phyloP scores from a whole-genome alignment of 2,113 vertebrate species.

The Zosterops hypoxanthus region DNA sequence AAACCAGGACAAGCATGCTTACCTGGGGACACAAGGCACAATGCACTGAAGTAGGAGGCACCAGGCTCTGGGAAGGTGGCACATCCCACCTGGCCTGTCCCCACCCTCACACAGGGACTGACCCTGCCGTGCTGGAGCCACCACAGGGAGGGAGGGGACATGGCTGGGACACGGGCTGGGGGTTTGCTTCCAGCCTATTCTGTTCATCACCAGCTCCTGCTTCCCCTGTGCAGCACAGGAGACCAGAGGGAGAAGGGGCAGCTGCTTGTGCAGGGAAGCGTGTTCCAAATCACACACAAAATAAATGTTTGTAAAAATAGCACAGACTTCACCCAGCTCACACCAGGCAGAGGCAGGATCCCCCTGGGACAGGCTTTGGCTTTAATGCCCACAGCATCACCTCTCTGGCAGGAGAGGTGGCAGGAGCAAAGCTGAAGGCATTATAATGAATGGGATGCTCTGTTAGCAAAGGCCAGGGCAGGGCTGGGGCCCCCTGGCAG shows the following conservation, averaged over 20 bases:
- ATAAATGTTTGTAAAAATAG: not conserved
- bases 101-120: accelerated
- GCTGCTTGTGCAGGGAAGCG: not conserved
- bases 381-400: not conserved
- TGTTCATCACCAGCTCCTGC: not conserved
- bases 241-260: not conserved
- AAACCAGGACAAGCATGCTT: not conserved
- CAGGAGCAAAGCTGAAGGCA: not conserved
- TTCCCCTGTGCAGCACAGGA: not conserved
- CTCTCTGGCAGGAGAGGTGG: not conserved
- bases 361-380: not conserved
- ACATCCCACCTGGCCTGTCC: accelerated
- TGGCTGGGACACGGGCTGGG: not conserved
- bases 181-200: not conserved
- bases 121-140: accelerated
- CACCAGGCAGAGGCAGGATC: not conserved
- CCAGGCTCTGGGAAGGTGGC: not conserved
- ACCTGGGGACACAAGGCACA: not conserved
- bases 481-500: not conserved
- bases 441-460: not conserved
- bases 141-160: not conserved
- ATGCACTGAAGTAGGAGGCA: not conserved
- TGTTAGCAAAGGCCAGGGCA: not conserved
- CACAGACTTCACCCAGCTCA: not conserved
- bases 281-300: not conserved